Conservation (phyloP, 2,888 invertebrate species). For the Diachrysia chrysitis region DNA sequence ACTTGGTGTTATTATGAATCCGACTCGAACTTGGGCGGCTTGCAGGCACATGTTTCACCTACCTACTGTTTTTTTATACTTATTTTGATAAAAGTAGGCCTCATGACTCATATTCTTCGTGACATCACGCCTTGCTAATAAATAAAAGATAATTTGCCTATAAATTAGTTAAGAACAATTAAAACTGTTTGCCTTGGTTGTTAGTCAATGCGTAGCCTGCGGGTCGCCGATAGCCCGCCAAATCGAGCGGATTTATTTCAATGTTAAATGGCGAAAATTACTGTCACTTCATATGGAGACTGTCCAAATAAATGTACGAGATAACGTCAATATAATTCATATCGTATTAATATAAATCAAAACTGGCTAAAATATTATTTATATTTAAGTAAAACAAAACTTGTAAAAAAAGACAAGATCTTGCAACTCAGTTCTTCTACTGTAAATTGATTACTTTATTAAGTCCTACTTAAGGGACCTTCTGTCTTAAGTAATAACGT, state of each 20-base stretch:
- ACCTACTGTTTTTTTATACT: too few species aligned
- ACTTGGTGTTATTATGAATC: too few species aligned
- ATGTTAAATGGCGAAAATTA: conserved; percentile 49
- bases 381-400: too few species aligned
- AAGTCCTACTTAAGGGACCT: too few species aligned
- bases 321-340: background rate
- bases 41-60: too few species aligned
- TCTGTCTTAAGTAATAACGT: too few species aligned
- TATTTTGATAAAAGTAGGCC: background rate
- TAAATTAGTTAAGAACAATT: conserved; percentile 38
- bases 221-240: conserved; percentile 44
- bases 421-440: too few species aligned
- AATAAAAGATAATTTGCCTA: conserved; percentile 18
- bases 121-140: conserved; percentile 2
- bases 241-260: conserved; percentile 46
- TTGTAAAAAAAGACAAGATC: too few species aligned
- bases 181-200: conserved; percentile 36
- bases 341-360: background rate
- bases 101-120: too few species aligned
- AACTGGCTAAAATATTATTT: too few species aligned
- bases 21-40: too few species aligned
- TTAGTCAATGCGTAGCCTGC: conserved; percentile 40
- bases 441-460: too few species aligned
- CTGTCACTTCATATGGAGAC: conserved; percentile 29
- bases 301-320: conserved; percentile 24